These are phyloP conservation scores for Ailurus styani DNA, from an alignment of 2,113 vertebrate genomes.

Conservation along the genomic window DNA sequence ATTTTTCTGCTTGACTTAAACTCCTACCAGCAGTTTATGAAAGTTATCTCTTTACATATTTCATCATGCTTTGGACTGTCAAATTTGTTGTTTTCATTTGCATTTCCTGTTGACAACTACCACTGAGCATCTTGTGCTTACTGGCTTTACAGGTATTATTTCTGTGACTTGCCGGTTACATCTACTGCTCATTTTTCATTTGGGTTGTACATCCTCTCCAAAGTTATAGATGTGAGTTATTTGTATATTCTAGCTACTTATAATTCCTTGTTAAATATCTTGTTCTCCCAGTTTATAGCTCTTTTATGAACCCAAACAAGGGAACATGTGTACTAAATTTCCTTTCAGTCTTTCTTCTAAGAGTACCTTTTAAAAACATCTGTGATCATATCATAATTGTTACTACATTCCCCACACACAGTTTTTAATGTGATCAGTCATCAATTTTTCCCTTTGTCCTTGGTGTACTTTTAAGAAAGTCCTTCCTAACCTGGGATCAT, in stretches of 20 bases:
- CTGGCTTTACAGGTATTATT: background rate
- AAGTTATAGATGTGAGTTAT: background rate
- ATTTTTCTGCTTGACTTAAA: background rate
- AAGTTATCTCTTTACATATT: background rate
- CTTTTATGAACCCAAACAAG: background rate
- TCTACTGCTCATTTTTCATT: background rate
- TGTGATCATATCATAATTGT: background rate
- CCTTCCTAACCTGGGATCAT: background rate
- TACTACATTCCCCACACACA: background rate
- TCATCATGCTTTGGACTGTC: background rate
- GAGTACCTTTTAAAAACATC: background rate
- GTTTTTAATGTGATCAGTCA: background rate
- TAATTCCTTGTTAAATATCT: background rate
- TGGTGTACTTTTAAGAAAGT: background rate
- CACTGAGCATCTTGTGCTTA: background rate
- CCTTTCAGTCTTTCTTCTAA: background rate
- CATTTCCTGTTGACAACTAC: background rate
- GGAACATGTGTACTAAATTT: background rate
- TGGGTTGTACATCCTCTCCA: background rate
- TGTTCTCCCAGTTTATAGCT: background rate
- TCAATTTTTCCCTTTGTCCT: background rate
- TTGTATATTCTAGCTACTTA: background rate
- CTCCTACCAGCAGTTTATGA: background rate
- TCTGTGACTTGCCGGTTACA: background rate
- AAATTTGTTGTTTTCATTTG: background rate